phyloP scores from a whole-genome alignment of 2,888 invertebrate genomes.

The Plebejus argus region DNA sequence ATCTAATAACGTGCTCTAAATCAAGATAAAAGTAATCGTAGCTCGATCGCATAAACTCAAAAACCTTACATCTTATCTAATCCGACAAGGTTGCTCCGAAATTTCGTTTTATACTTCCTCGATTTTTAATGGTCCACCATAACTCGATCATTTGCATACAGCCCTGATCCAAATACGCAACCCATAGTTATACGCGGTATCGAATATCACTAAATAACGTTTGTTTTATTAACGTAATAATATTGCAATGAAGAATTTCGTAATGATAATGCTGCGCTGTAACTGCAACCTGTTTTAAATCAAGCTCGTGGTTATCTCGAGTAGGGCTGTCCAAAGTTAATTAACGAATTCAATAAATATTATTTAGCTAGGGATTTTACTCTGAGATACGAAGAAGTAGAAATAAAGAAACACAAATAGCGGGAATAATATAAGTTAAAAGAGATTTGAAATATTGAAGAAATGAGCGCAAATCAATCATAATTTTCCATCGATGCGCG shows the following conservation, averaged over 20 bases:
- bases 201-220: conserved; percentile 31
- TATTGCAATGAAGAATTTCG: conserved; percentile 32
- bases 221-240: conserved; percentile 32
- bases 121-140: conserved; percentile 12
- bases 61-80: conserved; percentile 18
- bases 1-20: not conserved
- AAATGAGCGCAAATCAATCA: not conserved
- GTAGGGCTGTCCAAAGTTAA: conserved; percentile 16
- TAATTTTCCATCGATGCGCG: not conserved
- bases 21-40: not conserved
- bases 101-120: conserved; percentile 16
- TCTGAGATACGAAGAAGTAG: not conserved
- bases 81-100: conserved; percentile 13
- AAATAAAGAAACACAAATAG: not conserved
- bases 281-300: conserved; percentile 14
- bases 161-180: conserved; percentile 21
- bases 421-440: not conserved
- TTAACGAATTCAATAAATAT: not conserved
- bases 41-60: not conserved
- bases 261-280: conserved; percentile 30
- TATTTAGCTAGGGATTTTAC: not conserved
- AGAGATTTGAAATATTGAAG: not conserved
- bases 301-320: conserved; percentile 24
- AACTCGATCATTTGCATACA: conserved; percentile 10
- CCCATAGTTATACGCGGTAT: conserved; percentile 31